Evolutionary conservation across 2,113 vertebrate species (phyloP).

Genomic region (Rhombomys opimus): DNA sequence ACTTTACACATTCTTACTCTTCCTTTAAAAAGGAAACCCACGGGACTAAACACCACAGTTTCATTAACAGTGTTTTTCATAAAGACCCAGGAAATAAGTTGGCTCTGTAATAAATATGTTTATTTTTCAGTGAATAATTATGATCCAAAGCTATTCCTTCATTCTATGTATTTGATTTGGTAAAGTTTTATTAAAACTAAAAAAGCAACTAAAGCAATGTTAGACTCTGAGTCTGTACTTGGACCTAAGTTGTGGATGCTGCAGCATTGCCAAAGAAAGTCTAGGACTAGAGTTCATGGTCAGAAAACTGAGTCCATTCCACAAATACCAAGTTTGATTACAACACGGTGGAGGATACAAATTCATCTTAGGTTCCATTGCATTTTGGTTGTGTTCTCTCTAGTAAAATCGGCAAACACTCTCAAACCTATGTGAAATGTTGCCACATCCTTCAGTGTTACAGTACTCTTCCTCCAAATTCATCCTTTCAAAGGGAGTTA

Average conservation of each 20-base stretch:
- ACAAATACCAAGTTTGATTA: not conserved
- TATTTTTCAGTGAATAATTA: constrained; percentile 36
- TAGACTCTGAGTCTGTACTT: not conserved
- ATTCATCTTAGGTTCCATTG: not conserved
- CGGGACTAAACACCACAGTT: not conserved
- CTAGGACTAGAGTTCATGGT: not conserved
- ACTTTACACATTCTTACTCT: constrained; percentile 65
- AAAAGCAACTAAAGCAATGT: not conserved
- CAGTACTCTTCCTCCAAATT: not conserved
- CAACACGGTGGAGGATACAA: not conserved
- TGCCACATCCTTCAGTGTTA: not conserved
- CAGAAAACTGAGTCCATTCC: not conserved
- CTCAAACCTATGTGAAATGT: not conserved
- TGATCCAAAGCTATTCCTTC: not conserved
- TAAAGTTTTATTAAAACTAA: constrained; percentile 21
- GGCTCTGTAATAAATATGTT: not conserved
- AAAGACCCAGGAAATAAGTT: constrained; percentile 10
- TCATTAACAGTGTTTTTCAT: not conserved
- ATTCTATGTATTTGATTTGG: constrained; percentile 12
- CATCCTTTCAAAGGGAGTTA: not conserved
- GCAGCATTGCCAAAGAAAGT: not conserved
- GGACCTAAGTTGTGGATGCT: not conserved
- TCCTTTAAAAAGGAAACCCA: not conserved
- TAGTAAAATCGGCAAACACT: not conserved
- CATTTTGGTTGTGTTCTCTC: not conserved